A percentile compares a stretch with the other conserved stretches of the same genome.
Evolutionary conservation across 2,113 vertebrate species (phyloP).

Genomic region (Alces alces): DNA sequence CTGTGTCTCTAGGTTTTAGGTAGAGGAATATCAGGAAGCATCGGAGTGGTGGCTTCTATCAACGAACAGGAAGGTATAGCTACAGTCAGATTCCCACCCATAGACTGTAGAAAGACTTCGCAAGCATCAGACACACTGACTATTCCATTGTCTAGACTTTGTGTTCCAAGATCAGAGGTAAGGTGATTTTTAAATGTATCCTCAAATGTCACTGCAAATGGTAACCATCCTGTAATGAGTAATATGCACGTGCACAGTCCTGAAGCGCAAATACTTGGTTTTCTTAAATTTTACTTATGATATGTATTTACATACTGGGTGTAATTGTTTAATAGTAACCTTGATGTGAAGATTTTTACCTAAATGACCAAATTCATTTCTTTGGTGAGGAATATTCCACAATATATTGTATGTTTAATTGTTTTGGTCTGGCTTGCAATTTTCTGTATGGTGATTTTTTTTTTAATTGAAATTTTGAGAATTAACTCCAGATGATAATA

Average conservation of each 20-base stretch:
- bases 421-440: slow-evolving; percentile 28
- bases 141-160: slow-evolving; percentile 96
- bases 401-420: slow-evolving; percentile 28
- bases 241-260: not conserved
- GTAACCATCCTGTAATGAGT: not conserved
- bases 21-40: slow-evolving; percentile 93
- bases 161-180: slow-evolving; percentile 97
- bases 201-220: slow-evolving; percentile 37
- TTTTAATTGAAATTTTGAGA: slow-evolving; percentile 64
- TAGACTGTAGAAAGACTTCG: slow-evolving; percentile 92
- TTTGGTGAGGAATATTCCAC: slow-evolving; percentile 28
- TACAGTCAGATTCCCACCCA: slow-evolving; percentile 94
- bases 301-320: not conserved
- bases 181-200: slow-evolving; percentile 64
- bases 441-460: slow-evolving; percentile 48
- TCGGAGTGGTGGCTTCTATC: slow-evolving; percentile 96
- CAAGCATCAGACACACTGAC: slow-evolving; percentile 95
- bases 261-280: not conserved
- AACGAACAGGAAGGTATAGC: slow-evolving; percentile 99
- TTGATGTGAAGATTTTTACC: slow-evolving; percentile 50
- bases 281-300: slow-evolving; percentile 6
- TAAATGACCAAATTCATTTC: slow-evolving; percentile 44
- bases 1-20: slow-evolving; percentile 88
- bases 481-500: slow-evolving; percentile 79
- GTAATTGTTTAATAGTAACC: not conserved